phyloP scores from a whole-genome alignment of 92 coral and sea anemone genomes.

The Phenganax stokvisi region DNA sequence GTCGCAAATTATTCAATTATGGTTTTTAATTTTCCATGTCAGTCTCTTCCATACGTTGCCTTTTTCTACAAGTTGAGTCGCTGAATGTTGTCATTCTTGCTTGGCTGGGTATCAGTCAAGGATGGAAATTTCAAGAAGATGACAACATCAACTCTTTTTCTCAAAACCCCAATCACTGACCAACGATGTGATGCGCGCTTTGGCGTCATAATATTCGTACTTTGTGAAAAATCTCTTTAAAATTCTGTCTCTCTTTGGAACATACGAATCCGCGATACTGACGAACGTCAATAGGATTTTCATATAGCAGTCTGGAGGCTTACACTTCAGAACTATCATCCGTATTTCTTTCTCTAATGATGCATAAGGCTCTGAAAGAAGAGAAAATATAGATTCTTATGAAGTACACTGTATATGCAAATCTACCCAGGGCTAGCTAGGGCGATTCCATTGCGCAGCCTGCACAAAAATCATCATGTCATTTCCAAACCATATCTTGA shows the following conservation, averaged over 20 bases:
- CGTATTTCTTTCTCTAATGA: constrained; percentile 29
- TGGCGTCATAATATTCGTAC: constrained; percentile 10
- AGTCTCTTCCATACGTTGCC: no score
- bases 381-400: neutral
- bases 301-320: constrained; percentile 27
- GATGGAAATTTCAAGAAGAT: neutral
- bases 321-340: constrained; percentile 1
- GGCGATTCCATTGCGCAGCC: no score
- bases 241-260: constrained; percentile 15
- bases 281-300: constrained; percentile 25
- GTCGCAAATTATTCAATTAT: no score
- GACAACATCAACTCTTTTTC: neutral
- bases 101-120: neutral
- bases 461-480: no score
- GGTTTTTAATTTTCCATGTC: no score
- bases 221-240: constrained; percentile 34
- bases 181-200: constrained; percentile 5
- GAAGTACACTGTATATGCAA: neutral
- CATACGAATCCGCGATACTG: constrained; percentile 18
- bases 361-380: constrained; percentile 30
- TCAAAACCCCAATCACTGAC: constrained; percentile 22
- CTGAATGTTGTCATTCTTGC: no score
- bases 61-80: no score
- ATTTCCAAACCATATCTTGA: no score
- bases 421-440: no score